Conservation (phyloP, 2,888 invertebrate species). For the Myopa tessellatipennis region DNA sequence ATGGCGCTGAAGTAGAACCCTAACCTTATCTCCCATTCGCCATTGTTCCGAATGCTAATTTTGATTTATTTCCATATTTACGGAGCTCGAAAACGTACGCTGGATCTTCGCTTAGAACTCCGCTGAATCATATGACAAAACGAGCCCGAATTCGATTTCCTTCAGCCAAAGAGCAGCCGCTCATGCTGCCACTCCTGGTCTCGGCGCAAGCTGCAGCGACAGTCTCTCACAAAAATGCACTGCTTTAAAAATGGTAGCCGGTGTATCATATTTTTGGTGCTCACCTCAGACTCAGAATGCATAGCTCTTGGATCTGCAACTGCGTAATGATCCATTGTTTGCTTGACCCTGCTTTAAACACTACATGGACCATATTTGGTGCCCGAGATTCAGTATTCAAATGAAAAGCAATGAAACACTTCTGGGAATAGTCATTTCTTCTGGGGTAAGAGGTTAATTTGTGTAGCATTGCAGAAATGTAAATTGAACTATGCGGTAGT, state of each 20-base stretch:
- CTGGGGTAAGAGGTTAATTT: neutral
- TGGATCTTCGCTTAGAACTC: neutral
- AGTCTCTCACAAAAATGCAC: constrained; percentile 6
- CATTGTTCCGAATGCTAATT: constrained; percentile 67
- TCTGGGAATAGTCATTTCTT: neutral
- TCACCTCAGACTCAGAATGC: neutral
- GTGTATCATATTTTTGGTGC: neutral
- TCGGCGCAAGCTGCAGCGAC: neutral
- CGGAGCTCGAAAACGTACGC: constrained; percentile 44
- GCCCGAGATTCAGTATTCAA: constrained; percentile 49
- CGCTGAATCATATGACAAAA: constrained; percentile 34
- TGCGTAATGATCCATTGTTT: constrained; percentile 67
- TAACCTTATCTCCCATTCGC: constrained; percentile 52
- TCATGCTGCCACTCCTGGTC: too few relatives aligned
- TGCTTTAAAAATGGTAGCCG: constrained; percentile 5
- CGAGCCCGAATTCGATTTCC: neutral
- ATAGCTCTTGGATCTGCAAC: constrained; percentile 54
- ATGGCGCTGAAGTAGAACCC: constrained; percentile 8
- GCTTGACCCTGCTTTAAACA: constrained; percentile 66
- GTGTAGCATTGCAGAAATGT: too few relatives aligned
- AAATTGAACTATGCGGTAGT: neutral
- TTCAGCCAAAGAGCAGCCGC: neutral
- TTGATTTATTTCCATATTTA: constrained; percentile 48
- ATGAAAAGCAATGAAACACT: constrained; percentile 35
- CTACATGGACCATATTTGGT: constrained; percentile 52